Base-by-base conservation (phyloP, 2,797 vertebrate species). In the Melanotaenia maccullochi region DNA sequence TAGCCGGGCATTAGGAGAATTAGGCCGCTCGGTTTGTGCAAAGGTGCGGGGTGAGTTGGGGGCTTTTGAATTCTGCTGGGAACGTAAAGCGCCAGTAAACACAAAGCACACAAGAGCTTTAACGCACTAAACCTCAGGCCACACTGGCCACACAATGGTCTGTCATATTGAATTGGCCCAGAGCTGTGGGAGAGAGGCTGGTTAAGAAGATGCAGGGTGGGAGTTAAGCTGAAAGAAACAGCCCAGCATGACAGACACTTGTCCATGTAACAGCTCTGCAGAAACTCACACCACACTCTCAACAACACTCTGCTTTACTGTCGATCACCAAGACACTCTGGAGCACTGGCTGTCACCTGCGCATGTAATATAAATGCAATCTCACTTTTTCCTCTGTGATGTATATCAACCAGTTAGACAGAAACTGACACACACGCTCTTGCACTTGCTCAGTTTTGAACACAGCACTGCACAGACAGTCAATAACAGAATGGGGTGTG, bases 401-500 rank as follows among this genome's bases (percentile, higher is more conserved):
- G 82, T 78, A 76, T 80, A 81, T 87, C 81, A 77, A 87, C 77
- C 78, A 77, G 79, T 67, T 75, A 86, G 81, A 81, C 82, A 83
- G 79, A 86, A 62, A 80, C 76, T 66, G 73, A 73, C 87, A 86
- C 81, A 65, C 79, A 35, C 79, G 73, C 64, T 42, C 68, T 56
- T 54, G 62, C 77, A 69, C 63, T 72, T 68, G 52, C 65, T 77
- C 82, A 73, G 73, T 80, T 81, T 73, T 84, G 83, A 86, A 81
- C 76, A 81, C 83, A 81, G 83, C 87, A 76, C 89, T 89, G 82
- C 83, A 82, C 87, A 93, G 88, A 90, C 90, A 92, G 90, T 93
- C 91, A 93, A 94, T 93, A 90, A 93, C 89, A 89, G 90, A 91
- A 90, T 64, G 89, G 90, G 86, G 88, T 85, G 84, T 52, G 83